Evolutionary conservation across 2,888 invertebrate species (phyloP).

Genomic region (Prenolepis imparis): DNA sequence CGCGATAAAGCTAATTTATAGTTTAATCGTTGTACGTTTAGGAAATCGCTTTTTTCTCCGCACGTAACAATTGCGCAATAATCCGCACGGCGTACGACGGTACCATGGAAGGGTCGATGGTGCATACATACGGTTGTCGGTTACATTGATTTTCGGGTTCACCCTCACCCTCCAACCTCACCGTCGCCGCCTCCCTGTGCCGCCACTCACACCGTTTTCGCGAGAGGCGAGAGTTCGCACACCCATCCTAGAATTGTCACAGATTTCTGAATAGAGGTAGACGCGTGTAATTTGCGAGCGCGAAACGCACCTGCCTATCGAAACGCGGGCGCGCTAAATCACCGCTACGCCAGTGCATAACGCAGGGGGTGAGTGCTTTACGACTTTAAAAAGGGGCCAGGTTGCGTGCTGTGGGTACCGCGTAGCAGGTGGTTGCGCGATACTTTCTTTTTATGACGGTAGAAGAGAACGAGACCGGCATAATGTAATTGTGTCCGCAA

Average conservation of each 20-base stretch:
- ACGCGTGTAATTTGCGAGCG: slow-evolving; percentile 78
- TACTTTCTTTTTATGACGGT: slow-evolving; percentile 57
- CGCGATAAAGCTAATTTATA: slow-evolving; percentile 58
- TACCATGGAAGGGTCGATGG: slow-evolving; percentile 2
- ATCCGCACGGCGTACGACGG: slow-evolving; percentile 36
- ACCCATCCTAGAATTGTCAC: slow-evolving; percentile 72
- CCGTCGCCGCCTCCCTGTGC: not conserved
- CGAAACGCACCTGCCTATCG: slow-evolving; percentile 78
- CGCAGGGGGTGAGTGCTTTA: slow-evolving; percentile 39
- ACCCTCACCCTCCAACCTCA: slow-evolving; percentile 38
- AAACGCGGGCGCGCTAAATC: slow-evolving; percentile 44
- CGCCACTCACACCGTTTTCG: slow-evolving; percentile 8
- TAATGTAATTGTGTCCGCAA: slow-evolving; percentile 62
- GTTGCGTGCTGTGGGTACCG: slow-evolving; percentile 54
- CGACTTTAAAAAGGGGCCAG: slow-evolving; percentile 61
- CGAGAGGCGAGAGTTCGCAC: slow-evolving; percentile 14
- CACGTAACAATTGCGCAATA: slow-evolving; percentile 54
- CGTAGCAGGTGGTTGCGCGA: slow-evolving; percentile 73
- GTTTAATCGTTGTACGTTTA: slow-evolving; percentile 51
- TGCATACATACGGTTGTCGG: slow-evolving; percentile 42
- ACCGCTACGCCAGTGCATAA: slow-evolving; percentile 44
- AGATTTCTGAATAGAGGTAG: slow-evolving; percentile 75
- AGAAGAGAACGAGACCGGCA: slow-evolving; percentile 67
- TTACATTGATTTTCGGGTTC: slow-evolving; percentile 73
- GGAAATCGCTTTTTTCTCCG: slow-evolving; percentile 1